Base-by-base conservation (phyloP, 92 coral and sea anemone species). In the Metridium senile region DNA sequence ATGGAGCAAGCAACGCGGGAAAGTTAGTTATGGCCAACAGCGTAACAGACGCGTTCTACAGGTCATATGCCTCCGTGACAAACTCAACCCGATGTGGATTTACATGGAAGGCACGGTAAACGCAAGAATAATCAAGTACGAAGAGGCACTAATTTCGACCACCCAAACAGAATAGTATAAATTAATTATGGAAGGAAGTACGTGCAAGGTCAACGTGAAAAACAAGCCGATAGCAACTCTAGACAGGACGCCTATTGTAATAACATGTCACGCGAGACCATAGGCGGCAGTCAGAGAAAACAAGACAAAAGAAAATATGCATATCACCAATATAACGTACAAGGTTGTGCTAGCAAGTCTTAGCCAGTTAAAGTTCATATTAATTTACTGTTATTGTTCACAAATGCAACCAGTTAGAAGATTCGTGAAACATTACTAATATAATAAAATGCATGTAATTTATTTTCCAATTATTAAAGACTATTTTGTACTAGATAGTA, bases 111-210 rank as follows among this genome's bases (percentile, higher is more conserved):
- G 13, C 39, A n/a, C 46, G 3, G 27, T 53, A 9, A 25, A 54
- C 18, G 33, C 65, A 22, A 52, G 78, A 30, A 56, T 73, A 20
- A 73, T 73, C 1, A 67, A 39, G 22, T 7, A 73, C 27, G 78
- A 73, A 58, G 78, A 73, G 31, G 43, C 66, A 18, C 8, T 18
- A 10, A 73, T 73, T 1, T 11, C 13, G 9, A 27, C 16, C 57
- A 53, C 65, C 4, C 65, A 53, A 29, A 53, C 65, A 33, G 78
- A 73, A 56, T 67, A 53, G 26, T 73, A 53, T 33, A 73, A 73
- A 73, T 13, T 2, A 49, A 53, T 73, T 1, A 26, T 73, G 39
- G 78, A 18, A 31, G 78, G 67, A 2, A 2, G 20, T 2, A 9
- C 35, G 10, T 53, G 66, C 47, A 53, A 4, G 68, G 46, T 73